Conservation (phyloP, 2,797 vertebrate genomes). For the Poecilia picta region DNA sequence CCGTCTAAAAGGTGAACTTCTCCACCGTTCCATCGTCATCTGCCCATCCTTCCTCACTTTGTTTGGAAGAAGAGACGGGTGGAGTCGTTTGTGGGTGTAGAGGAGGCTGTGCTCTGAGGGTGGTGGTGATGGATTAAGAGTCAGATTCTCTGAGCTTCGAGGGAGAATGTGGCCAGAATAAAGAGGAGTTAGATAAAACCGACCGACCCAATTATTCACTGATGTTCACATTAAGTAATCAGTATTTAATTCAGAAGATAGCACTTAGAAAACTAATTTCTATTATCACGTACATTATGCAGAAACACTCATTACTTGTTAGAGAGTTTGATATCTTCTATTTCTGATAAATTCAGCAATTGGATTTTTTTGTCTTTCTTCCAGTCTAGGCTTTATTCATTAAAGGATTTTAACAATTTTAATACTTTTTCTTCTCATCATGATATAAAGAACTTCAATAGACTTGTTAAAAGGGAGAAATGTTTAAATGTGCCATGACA, state of each 20-base stretch:
- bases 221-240: slow-evolving; percentile 4
- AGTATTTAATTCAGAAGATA: background rate
- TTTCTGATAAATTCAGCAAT: background rate
- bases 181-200: slow-evolving; percentile 22
- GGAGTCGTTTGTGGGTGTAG: slow-evolving; percentile 46
- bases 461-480: background rate
- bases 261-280: background rate
- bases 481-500: background rate
- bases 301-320: background rate
- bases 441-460: background rate
- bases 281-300: background rate
- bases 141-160: slow-evolving; percentile 14
- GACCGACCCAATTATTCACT: background rate
- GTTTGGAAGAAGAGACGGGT: slow-evolving; percentile 37
- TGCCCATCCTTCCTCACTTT: slow-evolving; percentile 48
- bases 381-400: background rate
- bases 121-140: slow-evolving; percentile 50
- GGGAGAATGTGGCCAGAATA: slow-evolving; percentile 26
- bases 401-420: background rate
- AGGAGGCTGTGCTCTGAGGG: slow-evolving; percentile 38
- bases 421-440: background rate
- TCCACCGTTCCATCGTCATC: slow-evolving; percentile 38
- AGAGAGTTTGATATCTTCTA: background rate
- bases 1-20: slow-evolving; percentile 52
- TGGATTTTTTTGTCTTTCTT: background rate